Base-by-base conservation (phyloP, 37 sponge, comb jelly and placozoan species). In the Crambe crambe region DNA sequence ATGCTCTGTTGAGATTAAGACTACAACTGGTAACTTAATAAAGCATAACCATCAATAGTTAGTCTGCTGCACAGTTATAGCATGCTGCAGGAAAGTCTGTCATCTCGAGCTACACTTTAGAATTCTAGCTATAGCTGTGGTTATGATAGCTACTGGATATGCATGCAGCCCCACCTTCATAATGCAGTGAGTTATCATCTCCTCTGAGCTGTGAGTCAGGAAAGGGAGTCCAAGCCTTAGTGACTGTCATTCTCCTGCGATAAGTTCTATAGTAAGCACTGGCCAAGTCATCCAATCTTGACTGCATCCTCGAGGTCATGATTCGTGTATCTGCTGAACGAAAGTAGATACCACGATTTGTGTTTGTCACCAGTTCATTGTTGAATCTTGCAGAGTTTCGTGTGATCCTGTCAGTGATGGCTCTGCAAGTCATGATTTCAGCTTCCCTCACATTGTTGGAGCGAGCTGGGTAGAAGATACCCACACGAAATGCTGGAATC, bases 291-390 rank as follows among this genome's bases (percentile, higher is more conserved):
- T 86, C 69, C 58, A 90, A 42, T 0, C 68, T 65, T 20, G 78
- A 58, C 68, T 90, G 77, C 73, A 85, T 71, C 0, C 91, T 80
- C 0, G 91, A 90, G 2, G 83, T 68, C 91, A 90, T 90, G 42
- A 74, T 22, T 8, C 86, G 82, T 42, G 81, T 76, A 72, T 90
- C 86, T 9, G 32, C 32, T 5, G 38, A 72, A 15, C 9, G 58
- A 58, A 85, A 90, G 34, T 17, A 68, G 8, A 90, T 71, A 17
- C 36, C 26, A 29, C 42, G 18, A 68, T 90, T 86, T 51, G 61
- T 65, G 68, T 85, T 85, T 21, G 41, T 70, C 56, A 85, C 82
- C 10, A 90, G 72, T 37, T 85, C 82, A 10, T 54, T 65, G 30
- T 23, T 75, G 71, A 82, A 93, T 35, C 89, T 80, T 2, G 42